Base-by-base conservation (phyloP, 2,888 invertebrate species). In the Lagria hirta region DNA sequence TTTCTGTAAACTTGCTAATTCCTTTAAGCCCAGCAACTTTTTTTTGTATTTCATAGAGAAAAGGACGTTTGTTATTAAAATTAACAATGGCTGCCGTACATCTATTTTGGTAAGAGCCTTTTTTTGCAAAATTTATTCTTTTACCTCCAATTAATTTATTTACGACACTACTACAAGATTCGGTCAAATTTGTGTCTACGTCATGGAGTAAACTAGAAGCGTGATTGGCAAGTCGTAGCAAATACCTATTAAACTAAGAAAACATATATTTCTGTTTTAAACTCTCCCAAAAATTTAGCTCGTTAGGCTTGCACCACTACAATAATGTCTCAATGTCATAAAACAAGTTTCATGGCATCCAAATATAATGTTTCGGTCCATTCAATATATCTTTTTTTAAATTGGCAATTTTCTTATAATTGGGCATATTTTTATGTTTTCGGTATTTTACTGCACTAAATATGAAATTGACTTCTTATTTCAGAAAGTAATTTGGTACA, bases 141-240 rank as follows among this genome's bases (percentile, higher is more conserved):
- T 67, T 69, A 3, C 65, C 68, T 2, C 63, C 62, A 10, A 60
- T 52, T 42, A 55, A 61, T 51, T 63, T 62, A 3, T 61, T 58
- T 3, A 65, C 54, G 3, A 61, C 47, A 8, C 51, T 53, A 36
- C 64, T 63, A 30, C 55, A 66, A 8, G 43, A 30, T 51, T 66
- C 65, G 2, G 63, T 62, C 4, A 33, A 24, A 43, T 65, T 63
- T 21, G 53, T 66, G 29, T 57, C 52, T 4, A 58, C 53, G 38
- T 62, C 45, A 33, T 54, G 44, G 3, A 61, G 38, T 8, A 62
- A 38, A 27, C 27, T 55, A 10, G 51, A 33, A 7, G 54, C 35
- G 15, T 51, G 32, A 37, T 43, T 15, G 14, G 45, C 16, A 7
- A 48, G 7, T 23, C 48, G 27, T 13, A 20, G 7, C 6, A 33